Conservation (phyloP, 2,797 vertebrate genomes). For the Spondyliosoma cantharus region DNA sequence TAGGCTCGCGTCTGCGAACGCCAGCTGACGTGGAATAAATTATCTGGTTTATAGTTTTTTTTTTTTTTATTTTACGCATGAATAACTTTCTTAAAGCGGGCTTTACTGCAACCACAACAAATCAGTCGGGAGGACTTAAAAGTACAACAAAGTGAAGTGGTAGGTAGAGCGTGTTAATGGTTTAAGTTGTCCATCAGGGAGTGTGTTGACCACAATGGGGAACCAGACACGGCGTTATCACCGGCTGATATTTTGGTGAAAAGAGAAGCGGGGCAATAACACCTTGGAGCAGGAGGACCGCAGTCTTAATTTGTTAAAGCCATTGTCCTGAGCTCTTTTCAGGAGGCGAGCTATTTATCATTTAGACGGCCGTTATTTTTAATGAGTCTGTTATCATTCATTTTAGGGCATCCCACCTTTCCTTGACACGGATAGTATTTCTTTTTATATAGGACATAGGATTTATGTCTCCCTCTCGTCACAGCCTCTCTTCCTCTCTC, state of each 20-base stretch:
- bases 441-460: conserved; percentile 89
- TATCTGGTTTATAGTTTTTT: conserved; percentile 41
- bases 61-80: conserved; percentile 38
- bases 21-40: conserved; percentile 70
- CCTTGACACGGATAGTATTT: conserved; percentile 89
- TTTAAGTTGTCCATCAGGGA: conserved; percentile 52
- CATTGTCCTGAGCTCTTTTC: conserved; percentile 83
- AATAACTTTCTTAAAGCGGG: conserved; percentile 46
- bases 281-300: conserved; percentile 77
- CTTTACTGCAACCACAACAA: conserved; percentile 14
- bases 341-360: conserved; percentile 85
- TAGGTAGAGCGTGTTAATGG: conserved; percentile 23
- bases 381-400: conserved; percentile 92
- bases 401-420: conserved; percentile 90
- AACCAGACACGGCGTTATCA: conserved; percentile 59
- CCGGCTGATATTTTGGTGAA: conserved; percentile 71
- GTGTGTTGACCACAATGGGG: conserved; percentile 49
- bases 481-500: conserved; percentile 56
- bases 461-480: conserved; percentile 84
- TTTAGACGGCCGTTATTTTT: conserved; percentile 88
- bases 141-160: conserved; percentile 49
- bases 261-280: conserved; percentile 68
- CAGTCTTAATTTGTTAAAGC: conserved; percentile 85
- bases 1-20: conserved; percentile 62
- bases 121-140: conserved; percentile 9